Conservation (phyloP, 1,140 invertebrate species). For the Sycophaga agraensis region DNA sequence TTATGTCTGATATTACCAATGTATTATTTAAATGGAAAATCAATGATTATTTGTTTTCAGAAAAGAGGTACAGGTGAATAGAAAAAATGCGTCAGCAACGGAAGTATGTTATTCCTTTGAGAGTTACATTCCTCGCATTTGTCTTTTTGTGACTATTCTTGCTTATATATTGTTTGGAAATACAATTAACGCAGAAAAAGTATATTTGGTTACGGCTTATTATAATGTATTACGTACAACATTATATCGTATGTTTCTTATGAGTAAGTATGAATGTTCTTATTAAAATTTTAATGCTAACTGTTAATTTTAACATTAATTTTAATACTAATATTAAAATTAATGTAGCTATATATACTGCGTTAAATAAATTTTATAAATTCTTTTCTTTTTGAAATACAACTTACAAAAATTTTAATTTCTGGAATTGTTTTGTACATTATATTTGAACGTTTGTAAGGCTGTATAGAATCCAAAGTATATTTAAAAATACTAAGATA, state of each 20-base stretch:
- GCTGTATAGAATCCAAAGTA: too few species aligned
- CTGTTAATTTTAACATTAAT: too few species aligned
- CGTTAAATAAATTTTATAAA: too few species aligned
- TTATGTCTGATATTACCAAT: background rate
- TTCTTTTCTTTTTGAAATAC: too few species aligned
- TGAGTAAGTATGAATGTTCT: too few species aligned
- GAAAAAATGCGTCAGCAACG: constrained; percentile 43
- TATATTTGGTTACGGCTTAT: constrained; percentile 72
- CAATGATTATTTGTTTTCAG: constrained; percentile 25
- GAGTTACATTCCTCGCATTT: constrained; percentile 72
- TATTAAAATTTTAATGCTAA: too few species aligned
- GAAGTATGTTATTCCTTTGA: constrained; percentile 59
- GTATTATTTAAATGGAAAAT: background rate
- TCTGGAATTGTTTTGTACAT: too few species aligned
- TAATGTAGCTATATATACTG: too few species aligned
- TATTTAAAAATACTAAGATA: too few species aligned
- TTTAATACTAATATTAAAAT: too few species aligned
- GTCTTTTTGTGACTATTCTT: constrained; percentile 76
- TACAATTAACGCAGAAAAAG: constrained; percentile 72
- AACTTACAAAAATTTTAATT: too few species aligned
- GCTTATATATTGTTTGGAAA: constrained; percentile 72
- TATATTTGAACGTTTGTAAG: too few species aligned
- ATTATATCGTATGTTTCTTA: constrained; percentile 39
- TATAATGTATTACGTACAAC: constrained; percentile 71
- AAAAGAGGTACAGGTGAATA: constrained; percentile 50